phyloP scores from a whole-genome alignment of 2,888 invertebrate genomes.

The Torymus texanus region DNA sequence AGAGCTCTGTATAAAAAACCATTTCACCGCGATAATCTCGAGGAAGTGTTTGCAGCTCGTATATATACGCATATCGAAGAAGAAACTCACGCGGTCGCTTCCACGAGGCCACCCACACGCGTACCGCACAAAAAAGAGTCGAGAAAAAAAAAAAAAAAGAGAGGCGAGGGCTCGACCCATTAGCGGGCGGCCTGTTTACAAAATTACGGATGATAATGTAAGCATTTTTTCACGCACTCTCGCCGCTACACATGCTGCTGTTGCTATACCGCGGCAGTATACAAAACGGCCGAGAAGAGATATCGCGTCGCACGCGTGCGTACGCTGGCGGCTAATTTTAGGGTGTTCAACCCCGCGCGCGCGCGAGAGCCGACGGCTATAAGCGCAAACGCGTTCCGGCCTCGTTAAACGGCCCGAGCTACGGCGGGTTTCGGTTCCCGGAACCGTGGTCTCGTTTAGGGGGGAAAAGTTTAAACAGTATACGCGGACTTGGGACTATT shows the following conservation, averaged over 20 bases:
- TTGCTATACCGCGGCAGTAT: not conserved
- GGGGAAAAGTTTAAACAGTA: constrained; percentile 16
- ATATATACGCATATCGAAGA: no score
- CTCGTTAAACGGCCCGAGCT: constrained; percentile 4
- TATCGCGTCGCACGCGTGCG: constrained; percentile 59
- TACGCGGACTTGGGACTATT: no score
- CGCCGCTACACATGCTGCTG: constrained; percentile 62
- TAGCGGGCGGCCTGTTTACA: constrained; percentile 69
- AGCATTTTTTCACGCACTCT: constrained; percentile 74
- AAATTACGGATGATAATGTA: constrained; percentile 75
- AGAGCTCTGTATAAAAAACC: no score
- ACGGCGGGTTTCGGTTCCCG: constrained; percentile 30
- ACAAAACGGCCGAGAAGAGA: constrained; percentile 58
- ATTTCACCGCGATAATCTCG: no score
- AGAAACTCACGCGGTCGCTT: no score
- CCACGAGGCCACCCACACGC: no score
- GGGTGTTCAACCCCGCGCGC: constrained; percentile 70
- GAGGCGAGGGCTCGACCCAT: constrained; percentile 51
- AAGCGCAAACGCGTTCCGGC: not conserved
- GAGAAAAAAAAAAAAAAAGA: constrained; percentile 29
- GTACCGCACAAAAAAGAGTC: constrained; percentile 8
- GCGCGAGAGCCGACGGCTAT: constrained; percentile 20
- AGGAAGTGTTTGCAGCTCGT: no score
- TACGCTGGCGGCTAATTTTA: constrained; percentile 73
- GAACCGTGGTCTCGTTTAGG: constrained; percentile 37